phyloP scores from a whole-genome alignment of 2,113 vertebrate genomes.

The Fregata magnificens region DNA sequence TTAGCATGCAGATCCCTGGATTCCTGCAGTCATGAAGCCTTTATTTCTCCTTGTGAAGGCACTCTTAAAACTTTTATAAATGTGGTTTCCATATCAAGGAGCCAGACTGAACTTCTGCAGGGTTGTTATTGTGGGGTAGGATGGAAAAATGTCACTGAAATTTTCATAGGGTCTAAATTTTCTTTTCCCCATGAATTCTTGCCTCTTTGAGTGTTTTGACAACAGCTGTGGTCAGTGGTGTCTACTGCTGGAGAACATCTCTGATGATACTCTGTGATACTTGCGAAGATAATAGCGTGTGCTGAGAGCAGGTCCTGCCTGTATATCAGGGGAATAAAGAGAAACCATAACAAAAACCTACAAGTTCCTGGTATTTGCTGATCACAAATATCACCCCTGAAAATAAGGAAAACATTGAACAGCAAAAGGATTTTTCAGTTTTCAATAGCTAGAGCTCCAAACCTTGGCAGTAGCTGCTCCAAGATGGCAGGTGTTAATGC shows the following conservation, averaged over 20 bases:
- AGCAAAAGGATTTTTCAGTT: background rate
- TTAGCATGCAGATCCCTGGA: background rate
- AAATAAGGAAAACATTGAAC: background rate
- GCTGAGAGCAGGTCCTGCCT: background rate
- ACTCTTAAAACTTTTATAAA: background rate
- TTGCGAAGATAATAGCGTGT: background rate
- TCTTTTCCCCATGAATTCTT: background rate
- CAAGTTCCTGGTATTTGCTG: background rate
- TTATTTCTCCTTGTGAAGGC: background rate
- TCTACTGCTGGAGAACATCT: background rate
- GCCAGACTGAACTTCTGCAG: background rate
- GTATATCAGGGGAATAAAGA: background rate
- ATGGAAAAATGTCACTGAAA: background rate
- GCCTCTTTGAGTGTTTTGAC: background rate
- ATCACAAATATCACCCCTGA: background rate
- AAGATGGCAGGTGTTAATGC: background rate
- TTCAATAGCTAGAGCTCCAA: background rate
- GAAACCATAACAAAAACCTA: background rate
- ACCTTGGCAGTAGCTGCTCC: fast-evolving
- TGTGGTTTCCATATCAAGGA: background rate
- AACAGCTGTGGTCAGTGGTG: background rate
- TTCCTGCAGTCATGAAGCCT: background rate
- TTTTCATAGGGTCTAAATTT: background rate
- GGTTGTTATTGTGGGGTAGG: background rate
- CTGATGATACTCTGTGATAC: background rate